Conservation (phyloP, 2,888 invertebrate species). For the Nomada lathburiana region DNA sequence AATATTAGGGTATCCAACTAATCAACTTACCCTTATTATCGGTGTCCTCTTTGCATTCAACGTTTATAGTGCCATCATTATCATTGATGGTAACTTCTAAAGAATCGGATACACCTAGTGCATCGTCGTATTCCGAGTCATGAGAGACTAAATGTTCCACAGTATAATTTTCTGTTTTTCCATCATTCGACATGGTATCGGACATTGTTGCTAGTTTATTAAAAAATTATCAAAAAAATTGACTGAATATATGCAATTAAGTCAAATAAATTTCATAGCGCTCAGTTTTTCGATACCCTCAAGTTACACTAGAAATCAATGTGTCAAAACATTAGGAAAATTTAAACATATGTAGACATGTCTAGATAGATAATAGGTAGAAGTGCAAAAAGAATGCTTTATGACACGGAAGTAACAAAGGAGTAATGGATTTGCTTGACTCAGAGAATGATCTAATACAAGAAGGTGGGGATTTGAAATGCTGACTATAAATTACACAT, state of each 20-base stretch:
- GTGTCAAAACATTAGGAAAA: background rate
- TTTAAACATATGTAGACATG: no score
- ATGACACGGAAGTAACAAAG: slow-evolving; percentile 25
- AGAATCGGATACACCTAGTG: slow-evolving; percentile 91
- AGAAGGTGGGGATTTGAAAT: slow-evolving; percentile 9
- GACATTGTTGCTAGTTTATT: slow-evolving; percentile 37
- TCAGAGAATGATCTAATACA: slow-evolving; percentile 36
- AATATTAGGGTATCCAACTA: background rate
- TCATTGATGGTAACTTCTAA: slow-evolving; percentile 86
- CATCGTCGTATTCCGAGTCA: slow-evolving; percentile 93
- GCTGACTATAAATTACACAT: slow-evolving; percentile 9
- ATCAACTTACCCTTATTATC: slow-evolving; percentile 71
- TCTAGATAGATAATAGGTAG: no score
- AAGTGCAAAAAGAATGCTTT: background rate
- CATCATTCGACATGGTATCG: slow-evolving; percentile 21
- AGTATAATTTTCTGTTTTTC: slow-evolving; percentile 36
- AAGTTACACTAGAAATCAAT: background rate
- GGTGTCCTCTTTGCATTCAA: slow-evolving; percentile 80
- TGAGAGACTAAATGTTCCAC: slow-evolving; percentile 71
- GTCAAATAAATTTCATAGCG: slow-evolving; percentile 18
- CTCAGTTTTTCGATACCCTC: background rate
- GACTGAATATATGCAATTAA: slow-evolving; percentile 25
- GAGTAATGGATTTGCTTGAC: slow-evolving; percentile 44
- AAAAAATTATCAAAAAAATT: background rate
- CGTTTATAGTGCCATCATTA: slow-evolving; percentile 73